Evolutionary conservation across 2,888 invertebrate species (phyloP), one percentile per base, ranked within the genome.

Genomic region (Mycalesis mineus): DNA sequence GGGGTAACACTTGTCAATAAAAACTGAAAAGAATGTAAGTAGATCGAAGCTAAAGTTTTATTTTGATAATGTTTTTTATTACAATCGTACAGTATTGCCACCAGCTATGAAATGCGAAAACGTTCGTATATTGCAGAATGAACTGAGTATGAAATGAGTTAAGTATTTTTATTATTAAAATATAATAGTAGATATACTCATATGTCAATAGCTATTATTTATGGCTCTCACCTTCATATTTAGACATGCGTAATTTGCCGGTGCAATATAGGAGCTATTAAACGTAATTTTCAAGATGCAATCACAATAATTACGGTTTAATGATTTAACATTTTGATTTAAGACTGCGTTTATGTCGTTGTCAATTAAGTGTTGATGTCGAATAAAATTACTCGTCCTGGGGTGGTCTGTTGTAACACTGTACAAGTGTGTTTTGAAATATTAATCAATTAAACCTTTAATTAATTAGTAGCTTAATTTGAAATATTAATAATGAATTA

Each of bases 251-350:
- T 51, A 59, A 62, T 60, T 63, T 61, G 48, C 56, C 57, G 40
- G 55, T 58, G 54, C 57, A 56, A 47, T 63, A 60, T 50, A 57
- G 45, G 56, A 56, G 51, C 45, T 28, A 55, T 57, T 48, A 52
- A 55, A 57, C 37, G 42, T 54, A 63, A 60, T 62, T 59, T 58
- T 49, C 54, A 60, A 61, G 61, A 60, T 55, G 63, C 60, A 65
- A 65, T 66, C 49, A 61, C 58, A 54, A 48, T 73, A 73, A 77
- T 74, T 71, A 65, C 63, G 57, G 69, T 72, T 72, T 73, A 75
- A 72, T 69, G 70, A 69, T 69, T 65, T 72, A 69, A 68, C 69
- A 66, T 64, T 68, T 71, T 70, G 67, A 73, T 73, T 70, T 68
- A 65, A 70, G 64, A 64, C 68, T 61, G 66, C 69, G 66, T 70